Conservation (phyloP, 2,797 vertebrate species). For the Tachyglossus aculeatus region DNA sequence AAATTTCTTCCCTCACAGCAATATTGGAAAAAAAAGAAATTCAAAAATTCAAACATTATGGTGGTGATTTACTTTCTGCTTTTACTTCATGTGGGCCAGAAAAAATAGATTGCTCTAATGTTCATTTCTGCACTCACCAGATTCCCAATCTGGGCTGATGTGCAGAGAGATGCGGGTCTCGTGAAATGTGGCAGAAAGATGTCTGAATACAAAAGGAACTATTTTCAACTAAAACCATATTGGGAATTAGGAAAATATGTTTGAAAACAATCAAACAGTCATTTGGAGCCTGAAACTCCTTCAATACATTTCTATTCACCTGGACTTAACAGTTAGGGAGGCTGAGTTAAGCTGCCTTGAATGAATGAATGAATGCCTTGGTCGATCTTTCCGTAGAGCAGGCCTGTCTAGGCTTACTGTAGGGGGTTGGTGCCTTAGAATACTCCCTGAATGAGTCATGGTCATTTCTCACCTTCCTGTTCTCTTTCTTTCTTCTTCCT, state of each 20-base stretch:
- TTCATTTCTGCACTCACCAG: not conserved
- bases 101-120: not conserved
- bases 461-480: slow-evolving; percentile 75
- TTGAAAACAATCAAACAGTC: not conserved
- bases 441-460: not conserved
- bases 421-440: not conserved
- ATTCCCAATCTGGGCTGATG: not conserved
- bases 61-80: not conserved
- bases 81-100: not conserved
- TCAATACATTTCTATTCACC: not conserved
- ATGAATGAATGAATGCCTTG: not conserved
- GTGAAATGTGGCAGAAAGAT: not conserved
- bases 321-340: not conserved
- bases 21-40: not conserved
- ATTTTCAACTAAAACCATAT: not conserved
- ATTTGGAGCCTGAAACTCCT: not conserved
- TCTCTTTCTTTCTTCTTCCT: slow-evolving; percentile 65
- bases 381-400: too few relatives aligned
- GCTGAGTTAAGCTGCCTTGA: not conserved
- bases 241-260: not conserved
- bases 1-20: not conserved
- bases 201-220: not conserved
- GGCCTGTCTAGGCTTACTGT: too few relatives aligned
- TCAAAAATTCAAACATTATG: not conserved
- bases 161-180: not conserved